Percentiles rank a stretch among this genome's conserved stretches.
Conservation (phyloP, 1,140 invertebrate genomes). For the Mercenaria mercenaria region DNA sequence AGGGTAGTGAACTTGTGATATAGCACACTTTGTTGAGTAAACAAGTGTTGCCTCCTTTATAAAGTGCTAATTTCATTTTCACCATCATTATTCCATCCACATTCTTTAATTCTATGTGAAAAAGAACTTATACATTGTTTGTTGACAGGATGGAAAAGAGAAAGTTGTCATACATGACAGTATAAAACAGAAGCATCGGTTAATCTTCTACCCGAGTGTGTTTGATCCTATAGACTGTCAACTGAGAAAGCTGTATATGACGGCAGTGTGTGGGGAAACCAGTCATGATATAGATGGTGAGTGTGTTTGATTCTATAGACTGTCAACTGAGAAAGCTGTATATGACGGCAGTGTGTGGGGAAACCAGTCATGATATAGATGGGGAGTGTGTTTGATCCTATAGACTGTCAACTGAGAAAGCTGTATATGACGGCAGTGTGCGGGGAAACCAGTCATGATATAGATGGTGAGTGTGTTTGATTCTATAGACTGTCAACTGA, state of each 20-base stretch:
- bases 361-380: conserved; percentile 46
- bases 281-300: conserved; percentile 46
- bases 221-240: conserved; percentile 74
- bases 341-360: conserved; percentile 61
- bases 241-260: conserved; percentile 68
- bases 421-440: conserved; percentile 64
- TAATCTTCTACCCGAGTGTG: conserved; percentile 70
- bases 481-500: conserved; percentile 70
- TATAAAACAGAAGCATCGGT: conserved; percentile 52
- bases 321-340: conserved; percentile 69
- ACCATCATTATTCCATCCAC: too few relatives aligned
- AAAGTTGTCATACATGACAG: background rate
- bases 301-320: conserved; percentile 73
- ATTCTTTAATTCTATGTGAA: too few relatives aligned
- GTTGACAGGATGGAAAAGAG: background rate
- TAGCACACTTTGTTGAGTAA: too few relatives aligned
- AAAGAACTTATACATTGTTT: too few relatives aligned
- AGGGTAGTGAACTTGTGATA: too few relatives aligned
- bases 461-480: conserved; percentile 70
- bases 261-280: conserved; percentile 62
- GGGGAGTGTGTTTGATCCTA: conserved; percentile 72
- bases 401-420: conserved; percentile 71
- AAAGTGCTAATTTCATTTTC: too few relatives aligned
- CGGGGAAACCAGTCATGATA: conserved; percentile 54
- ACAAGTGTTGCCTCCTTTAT: too few relatives aligned